Conservation (phyloP, 2,888 invertebrate species). For the Gonocerus acuteangulatus region DNA sequence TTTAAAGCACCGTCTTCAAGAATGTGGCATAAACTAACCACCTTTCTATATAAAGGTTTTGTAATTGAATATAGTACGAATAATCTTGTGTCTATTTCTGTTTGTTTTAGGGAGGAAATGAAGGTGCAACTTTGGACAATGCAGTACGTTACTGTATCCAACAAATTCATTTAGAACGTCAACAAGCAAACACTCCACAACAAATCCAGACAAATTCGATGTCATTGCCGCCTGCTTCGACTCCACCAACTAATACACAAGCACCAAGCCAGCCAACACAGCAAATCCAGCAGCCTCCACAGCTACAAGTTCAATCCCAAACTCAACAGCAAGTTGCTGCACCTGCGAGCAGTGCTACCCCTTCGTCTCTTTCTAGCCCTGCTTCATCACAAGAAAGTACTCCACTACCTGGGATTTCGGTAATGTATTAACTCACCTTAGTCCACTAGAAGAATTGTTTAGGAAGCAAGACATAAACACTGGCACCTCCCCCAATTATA, state of each 20-base stretch:
- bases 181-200: neutral
- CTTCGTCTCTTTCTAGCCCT: slow-evolving; percentile 1
- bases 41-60: too few species aligned
- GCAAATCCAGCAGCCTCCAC: neutral
- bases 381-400: slow-evolving; percentile 13
- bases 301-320: neutral
- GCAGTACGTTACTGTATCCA: slow-evolving; percentile 22
- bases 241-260: neutral
- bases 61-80: too few species aligned
- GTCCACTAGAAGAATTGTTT: too few species aligned
- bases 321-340: neutral
- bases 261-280: neutral
- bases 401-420: neutral
- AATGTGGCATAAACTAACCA: too few species aligned
- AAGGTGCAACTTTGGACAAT: neutral
- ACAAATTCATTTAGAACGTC: slow-evolving; percentile 3
- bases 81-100: too few species aligned
- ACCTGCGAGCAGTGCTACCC: neutral
- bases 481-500: too few species aligned
- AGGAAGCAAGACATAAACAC: too few species aligned
- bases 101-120: neutral
- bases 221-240: neutral
- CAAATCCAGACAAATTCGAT: neutral
- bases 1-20: too few species aligned
- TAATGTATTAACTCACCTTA: too few species aligned